Evolutionary conservation across 2,888 invertebrate genomes (phyloP).

Genomic region (Vannuccia rotundouncinata): DNA sequence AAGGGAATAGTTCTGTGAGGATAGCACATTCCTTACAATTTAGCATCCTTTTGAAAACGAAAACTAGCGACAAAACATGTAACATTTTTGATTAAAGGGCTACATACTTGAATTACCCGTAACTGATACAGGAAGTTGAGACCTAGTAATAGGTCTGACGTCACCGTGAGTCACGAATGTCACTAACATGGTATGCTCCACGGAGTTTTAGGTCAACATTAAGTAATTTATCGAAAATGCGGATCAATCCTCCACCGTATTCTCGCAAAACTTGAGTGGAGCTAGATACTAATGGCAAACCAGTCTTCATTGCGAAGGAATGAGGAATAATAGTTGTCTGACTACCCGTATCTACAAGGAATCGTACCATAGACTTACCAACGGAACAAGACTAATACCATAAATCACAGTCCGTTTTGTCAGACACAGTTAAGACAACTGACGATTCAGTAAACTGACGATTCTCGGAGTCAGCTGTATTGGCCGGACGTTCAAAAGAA

Average conservation of each 20-base stretch:
- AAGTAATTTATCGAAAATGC: too few species aligned
- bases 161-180: too few species aligned
- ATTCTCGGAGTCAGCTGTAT: too few species aligned
- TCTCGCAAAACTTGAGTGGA: neutral
- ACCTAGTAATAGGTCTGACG: too few species aligned
- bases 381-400: conserved; percentile 9
- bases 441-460: too few species aligned
- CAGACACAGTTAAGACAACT: conserved; percentile 10
- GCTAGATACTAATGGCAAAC: conserved; percentile 1
- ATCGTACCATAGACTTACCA: conserved; percentile 10
- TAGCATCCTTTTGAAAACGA: neutral
- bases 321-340: conserved; percentile 14
- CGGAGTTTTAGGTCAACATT: too few species aligned
- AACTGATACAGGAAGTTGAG: too few species aligned
- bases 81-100: too few species aligned
- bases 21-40: neutral
- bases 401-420: conserved; percentile 13
- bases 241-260: conserved; percentile 10
- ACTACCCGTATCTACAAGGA: conserved; percentile 1
- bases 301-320: neutral
- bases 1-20: neutral
- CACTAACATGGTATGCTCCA: too few species aligned
- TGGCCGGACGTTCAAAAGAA: too few species aligned
- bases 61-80: neutral
- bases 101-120: too few species aligned